phyloP scores from a whole-genome alignment of 2,888 invertebrate species.

The Phasia obesa region DNA sequence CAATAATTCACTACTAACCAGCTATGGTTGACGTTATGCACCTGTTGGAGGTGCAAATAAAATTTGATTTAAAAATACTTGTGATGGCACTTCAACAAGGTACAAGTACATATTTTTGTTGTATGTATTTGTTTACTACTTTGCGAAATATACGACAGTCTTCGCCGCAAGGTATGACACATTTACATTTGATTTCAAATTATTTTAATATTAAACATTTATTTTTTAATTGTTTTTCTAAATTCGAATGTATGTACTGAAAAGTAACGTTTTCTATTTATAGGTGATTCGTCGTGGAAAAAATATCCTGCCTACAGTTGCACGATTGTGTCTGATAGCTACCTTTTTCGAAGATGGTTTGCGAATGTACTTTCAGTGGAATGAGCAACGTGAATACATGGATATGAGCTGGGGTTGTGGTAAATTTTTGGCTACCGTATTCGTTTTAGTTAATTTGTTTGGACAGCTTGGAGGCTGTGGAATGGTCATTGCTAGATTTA shows the following conservation, averaged over 20 bases:
- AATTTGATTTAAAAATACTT: no score
- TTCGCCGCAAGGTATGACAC: no score
- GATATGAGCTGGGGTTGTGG: slow-evolving; percentile 99
- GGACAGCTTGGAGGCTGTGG: slow-evolving; percentile 98
- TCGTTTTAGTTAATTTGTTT: slow-evolving; percentile 96
- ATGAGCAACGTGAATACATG: slow-evolving; percentile 98
- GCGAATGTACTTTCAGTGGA: slow-evolving; percentile 99
- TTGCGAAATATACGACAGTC: no score
- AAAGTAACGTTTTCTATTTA: slow-evolving; percentile 9
- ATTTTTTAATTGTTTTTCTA: no score
- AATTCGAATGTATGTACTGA: neutral
- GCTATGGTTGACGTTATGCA: no score
- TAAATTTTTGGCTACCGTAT: slow-evolving; percentile 94
- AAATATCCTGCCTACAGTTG: slow-evolving; percentile 95
- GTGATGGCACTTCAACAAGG: no score
- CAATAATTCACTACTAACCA: no score
- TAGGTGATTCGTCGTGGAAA: slow-evolving; percentile 96
- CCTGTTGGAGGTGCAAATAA: no score
- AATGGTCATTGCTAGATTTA: slow-evolving; percentile 96
- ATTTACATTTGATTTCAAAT: no score
- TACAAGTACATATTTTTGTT: no score
- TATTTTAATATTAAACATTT: no score
- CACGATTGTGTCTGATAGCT: slow-evolving; percentile 97
- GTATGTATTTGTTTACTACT: no score
- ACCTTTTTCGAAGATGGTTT: slow-evolving; percentile 99